Evolutionary conservation across 1,140 invertebrate species (phyloP).

Genomic region (Ctenoplectra terminalis): DNA sequence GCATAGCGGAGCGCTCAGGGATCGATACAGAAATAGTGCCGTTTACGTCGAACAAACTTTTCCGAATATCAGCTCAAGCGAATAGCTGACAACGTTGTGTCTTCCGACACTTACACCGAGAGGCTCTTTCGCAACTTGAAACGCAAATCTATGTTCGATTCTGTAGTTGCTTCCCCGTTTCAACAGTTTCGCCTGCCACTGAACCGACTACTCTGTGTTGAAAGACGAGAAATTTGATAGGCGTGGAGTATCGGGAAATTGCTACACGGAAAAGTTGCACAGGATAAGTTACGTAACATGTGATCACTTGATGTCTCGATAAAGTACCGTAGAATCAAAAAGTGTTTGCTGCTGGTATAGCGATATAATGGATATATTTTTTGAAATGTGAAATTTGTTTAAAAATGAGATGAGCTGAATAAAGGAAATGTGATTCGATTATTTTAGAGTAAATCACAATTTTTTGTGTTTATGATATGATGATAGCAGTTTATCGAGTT

Average conservation of each 20-base stretch:
- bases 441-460: too few species aligned
- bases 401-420: too few species aligned
- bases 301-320: neutral
- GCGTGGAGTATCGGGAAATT: neutral
- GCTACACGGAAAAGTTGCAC: neutral
- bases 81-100: neutral
- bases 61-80: constrained; percentile 11
- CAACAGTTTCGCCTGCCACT: neutral
- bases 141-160: neutral
- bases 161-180: neutral
- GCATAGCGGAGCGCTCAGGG: constrained; percentile 21
- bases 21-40: constrained; percentile 43
- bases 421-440: too few species aligned
- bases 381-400: neutral
- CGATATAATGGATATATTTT: neutral
- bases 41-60: constrained; percentile 16
- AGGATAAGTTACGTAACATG: neutral
- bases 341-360: too few species aligned
- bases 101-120: neutral
- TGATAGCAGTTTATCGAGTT: too few species aligned
- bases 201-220: neutral
- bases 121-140: constrained; percentile 3
- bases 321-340: too few species aligned
- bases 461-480: too few species aligned
- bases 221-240: neutral